These are phyloP conservation scores for Arctocebus calabarensis DNA, from an alignment of 2,797 vertebrate genomes.

Conservation along the genomic window DNA sequence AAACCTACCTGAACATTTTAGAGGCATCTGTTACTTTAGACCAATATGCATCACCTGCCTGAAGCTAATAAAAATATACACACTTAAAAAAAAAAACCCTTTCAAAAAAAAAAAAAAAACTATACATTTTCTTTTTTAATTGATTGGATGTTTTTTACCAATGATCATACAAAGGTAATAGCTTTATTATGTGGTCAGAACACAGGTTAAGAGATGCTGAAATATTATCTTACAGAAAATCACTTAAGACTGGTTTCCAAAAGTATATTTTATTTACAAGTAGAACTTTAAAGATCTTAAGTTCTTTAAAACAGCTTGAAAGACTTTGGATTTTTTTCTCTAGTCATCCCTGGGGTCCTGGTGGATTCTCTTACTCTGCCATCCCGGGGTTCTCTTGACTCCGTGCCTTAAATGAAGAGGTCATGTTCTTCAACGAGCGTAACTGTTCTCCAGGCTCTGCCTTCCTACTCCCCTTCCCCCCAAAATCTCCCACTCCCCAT, in stretches of 20 bases:
- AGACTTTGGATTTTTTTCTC: background rate
- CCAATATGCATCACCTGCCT: background rate
- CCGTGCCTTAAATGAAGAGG: background rate
- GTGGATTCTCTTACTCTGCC: background rate
- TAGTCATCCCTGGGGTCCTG: background rate
- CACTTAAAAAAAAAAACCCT: background rate
- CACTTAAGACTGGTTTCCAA: background rate
- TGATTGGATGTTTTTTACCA: background rate
- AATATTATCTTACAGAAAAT: background rate
- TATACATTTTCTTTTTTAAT: background rate
- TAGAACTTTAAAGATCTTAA: background rate
- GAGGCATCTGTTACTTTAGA: background rate
- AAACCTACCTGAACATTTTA: background rate
- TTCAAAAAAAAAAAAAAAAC: background rate
- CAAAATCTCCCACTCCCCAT: too few relatives aligned
- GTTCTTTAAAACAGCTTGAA: background rate
- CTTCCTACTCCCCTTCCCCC: too few relatives aligned
- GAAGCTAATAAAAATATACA: constrained; percentile 10
- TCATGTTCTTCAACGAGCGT: background rate
- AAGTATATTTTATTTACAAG: background rate
- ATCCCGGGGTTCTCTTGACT: background rate
- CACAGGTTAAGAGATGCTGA: background rate
- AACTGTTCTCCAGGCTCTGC: background rate
- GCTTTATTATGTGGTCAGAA: background rate
- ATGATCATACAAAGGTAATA: background rate